Conservation (phyloP, 2,113 vertebrate species). For the Excalfactoria chinensis region DNA sequence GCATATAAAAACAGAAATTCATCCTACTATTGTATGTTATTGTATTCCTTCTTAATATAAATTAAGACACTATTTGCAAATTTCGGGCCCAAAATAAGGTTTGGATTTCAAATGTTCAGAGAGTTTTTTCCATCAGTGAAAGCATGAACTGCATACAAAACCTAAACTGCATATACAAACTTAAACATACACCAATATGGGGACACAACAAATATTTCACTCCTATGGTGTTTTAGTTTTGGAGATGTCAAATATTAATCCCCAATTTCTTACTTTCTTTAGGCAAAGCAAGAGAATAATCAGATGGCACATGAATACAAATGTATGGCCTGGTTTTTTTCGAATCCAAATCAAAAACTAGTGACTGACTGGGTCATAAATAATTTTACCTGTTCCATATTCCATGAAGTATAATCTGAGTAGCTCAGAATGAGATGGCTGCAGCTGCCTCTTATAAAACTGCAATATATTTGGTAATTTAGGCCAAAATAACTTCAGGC, state of each 20-base stretch:
- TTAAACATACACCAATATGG: background rate
- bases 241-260: constrained; percentile 12
- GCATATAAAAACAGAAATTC: background rate
- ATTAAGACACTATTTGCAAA: background rate
- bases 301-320: constrained; percentile 54
- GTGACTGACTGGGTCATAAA: constrained; percentile 58
- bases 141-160: background rate
- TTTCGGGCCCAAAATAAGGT: background rate
- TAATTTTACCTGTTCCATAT: constrained; percentile 75
- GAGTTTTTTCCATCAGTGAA: background rate
- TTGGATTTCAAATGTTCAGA: background rate
- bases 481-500: constrained; percentile 72
- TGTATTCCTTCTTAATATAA: background rate
- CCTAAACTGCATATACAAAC: background rate
- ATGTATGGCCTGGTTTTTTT: constrained; percentile 32
- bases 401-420: constrained; percentile 66
- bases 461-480: constrained; percentile 72
- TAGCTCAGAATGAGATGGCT: constrained; percentile 45
- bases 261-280: background rate
- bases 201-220: background rate
- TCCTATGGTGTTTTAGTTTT: background rate
- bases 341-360: constrained; percentile 43
- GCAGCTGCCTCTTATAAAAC: constrained; percentile 34
- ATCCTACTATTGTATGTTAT: background rate
- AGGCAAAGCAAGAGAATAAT: constrained; percentile 27